Evolutionary conservation across 2,797 vertebrate species (phyloP), one percentile per base, ranked within the genome.

Genomic region (Sandelia bainsii): DNA sequence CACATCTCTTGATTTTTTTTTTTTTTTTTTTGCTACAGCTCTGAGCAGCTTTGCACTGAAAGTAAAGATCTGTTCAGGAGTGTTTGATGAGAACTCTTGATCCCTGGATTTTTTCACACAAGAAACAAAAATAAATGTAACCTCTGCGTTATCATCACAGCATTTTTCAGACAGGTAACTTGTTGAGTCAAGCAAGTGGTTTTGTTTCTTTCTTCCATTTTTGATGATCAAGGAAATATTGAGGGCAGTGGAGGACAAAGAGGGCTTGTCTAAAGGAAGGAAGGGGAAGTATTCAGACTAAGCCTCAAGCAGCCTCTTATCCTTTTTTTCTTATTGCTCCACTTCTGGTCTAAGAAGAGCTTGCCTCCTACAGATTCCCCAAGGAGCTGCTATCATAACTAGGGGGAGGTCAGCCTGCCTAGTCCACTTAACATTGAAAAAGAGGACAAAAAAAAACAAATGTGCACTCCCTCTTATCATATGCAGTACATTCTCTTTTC

Each of bases 291-390:
- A 11, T 11, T 78, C 75, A 77, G 76, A 88, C 80, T 68, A 80
- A 79, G 72, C 69, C 78, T 72, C 23, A 32, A 82, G 72, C 76
- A 37, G 75, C 64, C 44, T 32, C 72, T 77, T 61, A 44, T 72
- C 39, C 46, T 79, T 56, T 48, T 75, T 72, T 70, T 78, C 48
- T 59, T 29, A 66, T 53, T 3, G 1, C 56, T 85, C 39, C 27
- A 57, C 84, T 71, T 58, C 62, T 59, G 54, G 68, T 74, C 0
- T 8, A 72, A 77, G 49, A 79, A 50, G 53, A 77, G 69, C 40
- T 78, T 58, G 52, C 83, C 87, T 87, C 91, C 91, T 77, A 89
- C 91, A 86, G 62, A 80, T 83, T 91, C 89, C 85, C 90, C 9
- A 40, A 82, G 83, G 87, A 79, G 44, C 69, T 8, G 3, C 62